phyloP scores from a whole-genome alignment of 2,888 invertebrate genomes.

The Caenorhabditis sp. region DNA sequence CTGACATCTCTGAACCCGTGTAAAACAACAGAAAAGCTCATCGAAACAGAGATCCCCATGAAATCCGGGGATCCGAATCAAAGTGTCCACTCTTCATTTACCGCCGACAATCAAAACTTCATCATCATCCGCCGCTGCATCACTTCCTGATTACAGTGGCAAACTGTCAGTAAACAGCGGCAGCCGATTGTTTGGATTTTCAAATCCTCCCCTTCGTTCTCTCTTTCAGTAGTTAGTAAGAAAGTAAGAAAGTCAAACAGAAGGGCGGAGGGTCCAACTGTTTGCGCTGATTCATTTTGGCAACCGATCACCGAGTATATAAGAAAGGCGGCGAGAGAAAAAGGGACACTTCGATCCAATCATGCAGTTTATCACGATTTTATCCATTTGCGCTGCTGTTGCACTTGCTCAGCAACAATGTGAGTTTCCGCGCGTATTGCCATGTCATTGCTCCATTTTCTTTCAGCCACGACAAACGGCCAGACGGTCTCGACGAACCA shows the following conservation, averaged over 20 bases:
- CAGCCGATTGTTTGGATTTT: constrained; percentile 50
- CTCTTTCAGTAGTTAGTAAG: constrained; percentile 38
- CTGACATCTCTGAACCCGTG: neutral
- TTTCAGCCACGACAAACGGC: constrained; percentile 45
- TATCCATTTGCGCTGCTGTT: constrained; percentile 11
- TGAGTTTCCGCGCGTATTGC: constrained; percentile 8
- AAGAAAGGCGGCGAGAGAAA: constrained; percentile 29
- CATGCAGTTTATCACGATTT: constrained; percentile 38
- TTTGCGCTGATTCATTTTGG: constrained; percentile 60
- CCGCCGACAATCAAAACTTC: constrained; percentile 20
- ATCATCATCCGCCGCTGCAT: constrained; percentile 34
- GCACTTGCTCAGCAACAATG: constrained; percentile 45
- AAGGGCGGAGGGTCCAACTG: constrained; percentile 42
- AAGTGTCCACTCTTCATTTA: constrained; percentile 3
- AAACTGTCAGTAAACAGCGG: constrained; percentile 49
- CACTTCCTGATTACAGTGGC: constrained; percentile 36
- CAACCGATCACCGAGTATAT: constrained; percentile 53
- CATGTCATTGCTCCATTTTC: too few species aligned
- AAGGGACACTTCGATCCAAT: constrained; percentile 8
- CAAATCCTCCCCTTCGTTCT: constrained; percentile 26
- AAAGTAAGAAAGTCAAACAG: constrained; percentile 53
- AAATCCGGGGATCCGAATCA: neutral
- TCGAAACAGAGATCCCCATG: constrained; percentile 5
- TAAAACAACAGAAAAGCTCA: neutral
- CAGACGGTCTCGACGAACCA: constrained; percentile 51